Evolutionary conservation across 2,113 vertebrate species (phyloP).

Genomic region (Haplochromis burtoni): DNA sequence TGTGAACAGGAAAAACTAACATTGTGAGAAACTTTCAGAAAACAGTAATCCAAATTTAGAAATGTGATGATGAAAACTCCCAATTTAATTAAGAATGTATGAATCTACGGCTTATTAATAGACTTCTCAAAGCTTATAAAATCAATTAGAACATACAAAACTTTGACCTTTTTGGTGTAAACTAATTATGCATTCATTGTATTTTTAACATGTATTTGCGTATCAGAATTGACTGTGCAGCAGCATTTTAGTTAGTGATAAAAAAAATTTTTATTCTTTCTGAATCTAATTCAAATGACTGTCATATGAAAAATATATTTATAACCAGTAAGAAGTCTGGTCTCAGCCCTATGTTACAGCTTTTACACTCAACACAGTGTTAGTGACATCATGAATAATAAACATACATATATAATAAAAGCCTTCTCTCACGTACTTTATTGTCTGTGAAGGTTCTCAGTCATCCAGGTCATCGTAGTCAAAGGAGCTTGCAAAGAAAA

Average conservation of each 20-base stretch:
- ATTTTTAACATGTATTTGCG: neutral
- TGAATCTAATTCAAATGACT: neutral
- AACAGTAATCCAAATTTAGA: neutral
- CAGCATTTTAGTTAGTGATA: neutral
- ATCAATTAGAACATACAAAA: neutral
- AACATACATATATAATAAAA: neutral
- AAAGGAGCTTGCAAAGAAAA: too few species aligned
- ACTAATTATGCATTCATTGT: neutral
- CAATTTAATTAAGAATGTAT: neutral
- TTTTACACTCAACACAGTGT: neutral
- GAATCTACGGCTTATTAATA: neutral
- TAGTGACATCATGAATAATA: neutral
- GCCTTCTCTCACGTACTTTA: neutral
- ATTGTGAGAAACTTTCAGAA: neutral
- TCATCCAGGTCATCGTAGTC: too few species aligned
- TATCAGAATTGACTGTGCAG: neutral
- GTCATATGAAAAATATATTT: neutral
- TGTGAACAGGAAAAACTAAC: neutral
- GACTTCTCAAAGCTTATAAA: neutral
- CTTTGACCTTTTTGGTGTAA: neutral
- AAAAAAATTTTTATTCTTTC: neutral
- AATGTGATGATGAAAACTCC: neutral
- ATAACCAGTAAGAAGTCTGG: neutral
- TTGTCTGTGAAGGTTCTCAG: neutral
- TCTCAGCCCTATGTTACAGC: neutral